Evolutionary conservation across 2,797 vertebrate species (phyloP).

Genomic region (Sebastes flavidus): DNA sequence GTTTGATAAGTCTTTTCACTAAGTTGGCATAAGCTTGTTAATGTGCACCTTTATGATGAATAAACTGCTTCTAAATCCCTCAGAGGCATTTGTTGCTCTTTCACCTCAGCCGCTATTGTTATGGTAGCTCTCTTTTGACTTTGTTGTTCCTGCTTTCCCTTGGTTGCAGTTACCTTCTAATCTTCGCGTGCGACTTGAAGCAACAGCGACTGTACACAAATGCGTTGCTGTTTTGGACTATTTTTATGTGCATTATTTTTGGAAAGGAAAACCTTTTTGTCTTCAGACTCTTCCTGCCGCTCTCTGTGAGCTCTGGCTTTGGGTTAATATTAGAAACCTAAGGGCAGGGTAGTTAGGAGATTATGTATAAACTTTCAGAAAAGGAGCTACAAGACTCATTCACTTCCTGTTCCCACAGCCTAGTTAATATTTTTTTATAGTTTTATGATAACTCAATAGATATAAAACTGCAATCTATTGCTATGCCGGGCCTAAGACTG

Average conservation of each 20-base stretch:
- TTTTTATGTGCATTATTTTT: slow-evolving; percentile 19
- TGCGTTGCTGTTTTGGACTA: not conserved
- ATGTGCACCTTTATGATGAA: slow-evolving; percentile 4
- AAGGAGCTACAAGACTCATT: not conserved
- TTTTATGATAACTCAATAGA: not conserved
- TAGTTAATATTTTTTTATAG: not conserved
- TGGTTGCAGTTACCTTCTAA: slow-evolving; percentile 28
- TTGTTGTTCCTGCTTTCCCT: slow-evolving; percentile 39
- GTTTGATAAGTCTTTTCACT: not conserved
- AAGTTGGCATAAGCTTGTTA: not conserved
- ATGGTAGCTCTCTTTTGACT: not conserved
- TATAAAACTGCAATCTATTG: not conserved
- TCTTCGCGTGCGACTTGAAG: slow-evolving; percentile 15
- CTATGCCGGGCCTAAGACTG: not conserved
- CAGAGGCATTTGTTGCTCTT: slow-evolving; percentile 8
- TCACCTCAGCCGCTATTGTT: not conserved
- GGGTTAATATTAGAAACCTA: slow-evolving; percentile 20
- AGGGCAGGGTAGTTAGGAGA: not conserved
- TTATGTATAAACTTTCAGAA: not conserved
- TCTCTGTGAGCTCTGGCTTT: not conserved
- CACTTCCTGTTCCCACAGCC: not conserved
- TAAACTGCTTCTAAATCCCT: slow-evolving; percentile 8
- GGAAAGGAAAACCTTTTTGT: slow-evolving; percentile 1
- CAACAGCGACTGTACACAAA: not conserved
- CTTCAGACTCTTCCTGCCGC: not conserved